phyloP scores from a whole-genome alignment of 2,797 vertebrate species.

The Cyclopterus lumpus region DNA sequence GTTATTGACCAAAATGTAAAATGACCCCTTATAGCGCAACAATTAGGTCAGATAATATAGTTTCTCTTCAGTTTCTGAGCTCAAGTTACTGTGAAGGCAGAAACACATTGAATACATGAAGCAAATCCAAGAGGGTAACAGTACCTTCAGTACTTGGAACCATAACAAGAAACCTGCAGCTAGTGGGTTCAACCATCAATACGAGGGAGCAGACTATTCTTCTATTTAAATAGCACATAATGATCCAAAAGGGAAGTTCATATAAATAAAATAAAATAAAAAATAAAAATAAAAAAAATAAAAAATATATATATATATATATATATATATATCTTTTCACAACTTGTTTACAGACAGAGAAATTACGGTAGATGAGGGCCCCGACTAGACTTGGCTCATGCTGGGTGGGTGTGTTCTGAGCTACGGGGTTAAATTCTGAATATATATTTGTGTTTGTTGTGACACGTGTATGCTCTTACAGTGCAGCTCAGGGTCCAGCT shows the following conservation, averaged over 20 bases:
- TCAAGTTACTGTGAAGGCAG: neutral
- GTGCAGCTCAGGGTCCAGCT: constrained; percentile 94
- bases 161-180: neutral
- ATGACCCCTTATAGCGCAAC: neutral
- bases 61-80: neutral
- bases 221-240: neutral
- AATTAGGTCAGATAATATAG: too few relatives aligned
- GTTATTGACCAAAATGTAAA: neutral
- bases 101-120: neutral
- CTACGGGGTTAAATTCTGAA: too few relatives aligned
- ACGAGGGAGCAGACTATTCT: neutral
- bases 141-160: neutral
- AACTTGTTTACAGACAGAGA: neutral
- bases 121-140: neutral
- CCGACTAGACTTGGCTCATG: too few relatives aligned
- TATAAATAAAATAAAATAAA: too few relatives aligned
- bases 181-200: neutral
- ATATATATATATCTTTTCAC: too few relatives aligned
- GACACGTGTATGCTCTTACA: constrained; percentile 75
- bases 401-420: too few relatives aligned
- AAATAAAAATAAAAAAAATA: too few relatives aligned
- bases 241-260: neutral
- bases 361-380: neutral
- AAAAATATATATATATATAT: too few relatives aligned
- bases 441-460: too few relatives aligned